phyloP scores from a whole-genome alignment of 1,140 invertebrate species.

The Glossosoma conforme region DNA sequence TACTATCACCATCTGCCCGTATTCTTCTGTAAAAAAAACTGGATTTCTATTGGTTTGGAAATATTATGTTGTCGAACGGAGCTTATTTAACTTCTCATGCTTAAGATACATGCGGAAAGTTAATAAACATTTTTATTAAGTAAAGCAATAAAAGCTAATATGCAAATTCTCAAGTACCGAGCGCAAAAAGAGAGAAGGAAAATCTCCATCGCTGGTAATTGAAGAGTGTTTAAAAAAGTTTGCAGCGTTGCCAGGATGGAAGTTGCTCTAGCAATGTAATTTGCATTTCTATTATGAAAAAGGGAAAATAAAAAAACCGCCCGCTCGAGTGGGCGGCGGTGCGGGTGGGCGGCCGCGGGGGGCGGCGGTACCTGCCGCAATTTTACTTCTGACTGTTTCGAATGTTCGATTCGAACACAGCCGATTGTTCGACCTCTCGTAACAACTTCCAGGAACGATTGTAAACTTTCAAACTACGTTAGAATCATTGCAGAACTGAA shows the following conservation, averaged over 20 bases:
- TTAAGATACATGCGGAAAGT: constrained; percentile 17
- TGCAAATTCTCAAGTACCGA: constrained; percentile 24
- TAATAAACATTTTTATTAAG: constrained; percentile 29
- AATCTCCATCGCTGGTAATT: constrained; percentile 31
- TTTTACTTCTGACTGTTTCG: background rate
- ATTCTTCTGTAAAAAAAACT: too few relatives aligned
- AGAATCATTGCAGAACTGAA: too few relatives aligned
- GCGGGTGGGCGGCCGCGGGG: background rate
- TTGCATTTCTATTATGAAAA: constrained; percentile 32
- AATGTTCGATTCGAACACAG: constrained; percentile 1
- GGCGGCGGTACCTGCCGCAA: background rate
- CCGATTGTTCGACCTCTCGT: background rate
- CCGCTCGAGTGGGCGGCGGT: background rate
- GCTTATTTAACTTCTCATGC: constrained; percentile 17
- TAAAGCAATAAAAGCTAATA: constrained; percentile 29
- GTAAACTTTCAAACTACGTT: too few relatives aligned
- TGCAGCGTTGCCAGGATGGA: constrained; percentile 24
- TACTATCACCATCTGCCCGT: too few relatives aligned
- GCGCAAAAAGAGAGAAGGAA: constrained; percentile 22
- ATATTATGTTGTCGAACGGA: too few relatives aligned
- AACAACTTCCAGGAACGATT: background rate
- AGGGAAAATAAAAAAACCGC: constrained; percentile 18
- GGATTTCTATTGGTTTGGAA: too few relatives aligned
- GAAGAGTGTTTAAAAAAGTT: constrained; percentile 33
- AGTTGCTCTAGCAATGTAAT: constrained; percentile 29